Conservation (phyloP, 1,140 invertebrate species). For the Leptinotarsa undecemlineata region DNA sequence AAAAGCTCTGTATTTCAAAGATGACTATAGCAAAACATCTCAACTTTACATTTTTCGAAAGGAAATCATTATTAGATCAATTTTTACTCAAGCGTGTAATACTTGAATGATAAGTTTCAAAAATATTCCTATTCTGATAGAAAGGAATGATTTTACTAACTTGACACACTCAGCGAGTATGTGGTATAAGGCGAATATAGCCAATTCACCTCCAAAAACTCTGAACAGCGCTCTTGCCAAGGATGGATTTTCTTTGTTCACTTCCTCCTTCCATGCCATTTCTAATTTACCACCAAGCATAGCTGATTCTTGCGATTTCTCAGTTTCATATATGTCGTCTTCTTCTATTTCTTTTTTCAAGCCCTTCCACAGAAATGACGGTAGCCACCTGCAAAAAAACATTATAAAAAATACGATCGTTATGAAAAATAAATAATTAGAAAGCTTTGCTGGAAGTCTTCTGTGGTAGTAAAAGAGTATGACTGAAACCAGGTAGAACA, state of each 20-base stretch:
- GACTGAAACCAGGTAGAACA: too few species aligned
- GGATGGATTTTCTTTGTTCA: slow-evolving; percentile 43
- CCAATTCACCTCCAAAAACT: slow-evolving; percentile 39
- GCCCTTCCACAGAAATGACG: slow-evolving; percentile 43
- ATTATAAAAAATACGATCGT: neutral
- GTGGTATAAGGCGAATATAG: slow-evolving; percentile 31
- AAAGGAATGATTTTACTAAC: slow-evolving; percentile 33
- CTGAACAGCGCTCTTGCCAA: slow-evolving; percentile 45
- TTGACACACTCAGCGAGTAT: slow-evolving; percentile 42
- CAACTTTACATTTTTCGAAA: too few species aligned
- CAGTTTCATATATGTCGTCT: slow-evolving; percentile 37
- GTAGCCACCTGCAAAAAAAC: slow-evolving; percentile 49
- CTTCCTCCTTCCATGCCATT: slow-evolving; percentile 59
- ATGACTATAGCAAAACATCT: too few species aligned
- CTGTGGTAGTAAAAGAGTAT: too few species aligned
- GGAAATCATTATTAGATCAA: too few species aligned
- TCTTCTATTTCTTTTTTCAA: slow-evolving; percentile 36
- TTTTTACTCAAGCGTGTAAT: too few species aligned
- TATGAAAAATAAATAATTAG: too few species aligned
- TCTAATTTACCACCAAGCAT: slow-evolving; percentile 62
- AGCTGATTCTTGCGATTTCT: slow-evolving; percentile 40
- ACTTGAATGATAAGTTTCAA: too few species aligned
- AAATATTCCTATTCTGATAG: neutral
- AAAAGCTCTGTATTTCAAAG: too few species aligned
- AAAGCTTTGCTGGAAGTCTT: too few species aligned